Percentiles rank a stretch among this genome's conserved stretches.
Conservation (phyloP, 2,113 vertebrate genomes). For the Crotophaga sulcirostris region DNA sequence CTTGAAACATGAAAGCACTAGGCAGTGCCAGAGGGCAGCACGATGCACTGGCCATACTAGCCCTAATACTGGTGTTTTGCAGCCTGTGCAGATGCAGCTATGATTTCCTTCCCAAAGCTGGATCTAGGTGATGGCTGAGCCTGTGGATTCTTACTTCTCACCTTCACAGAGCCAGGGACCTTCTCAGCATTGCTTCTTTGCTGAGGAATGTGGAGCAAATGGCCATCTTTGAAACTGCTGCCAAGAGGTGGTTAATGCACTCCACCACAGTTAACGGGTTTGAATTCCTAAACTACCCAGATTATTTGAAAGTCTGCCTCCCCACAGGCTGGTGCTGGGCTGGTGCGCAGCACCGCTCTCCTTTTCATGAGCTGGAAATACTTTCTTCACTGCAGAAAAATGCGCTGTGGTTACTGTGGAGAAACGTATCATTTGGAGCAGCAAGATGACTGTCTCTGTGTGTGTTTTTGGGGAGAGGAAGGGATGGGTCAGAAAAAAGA, state of each 20-base stretch:
- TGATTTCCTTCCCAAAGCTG: background rate
- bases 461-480: background rate
- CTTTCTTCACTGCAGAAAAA: constrained; percentile 37
- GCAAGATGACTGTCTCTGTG: background rate
- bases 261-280: background rate
- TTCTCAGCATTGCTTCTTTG: background rate
- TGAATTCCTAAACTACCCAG: background rate
- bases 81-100: background rate
- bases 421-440: background rate
- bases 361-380: background rate
- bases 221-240: background rate
- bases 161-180: background rate
- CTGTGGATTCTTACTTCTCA: background rate
- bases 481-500: background rate
- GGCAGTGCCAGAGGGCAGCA: background rate
- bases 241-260: background rate
- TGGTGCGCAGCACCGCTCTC: background rate
- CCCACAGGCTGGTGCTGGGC: background rate
- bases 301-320: background rate
- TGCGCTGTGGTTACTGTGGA: background rate
- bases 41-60: background rate
- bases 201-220: background rate
- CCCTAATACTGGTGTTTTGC: background rate
- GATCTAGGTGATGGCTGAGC: background rate
- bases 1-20: background rate